Base-by-base conservation (phyloP, 2,888 invertebrate species). In the Keiferia lycopersicella region DNA sequence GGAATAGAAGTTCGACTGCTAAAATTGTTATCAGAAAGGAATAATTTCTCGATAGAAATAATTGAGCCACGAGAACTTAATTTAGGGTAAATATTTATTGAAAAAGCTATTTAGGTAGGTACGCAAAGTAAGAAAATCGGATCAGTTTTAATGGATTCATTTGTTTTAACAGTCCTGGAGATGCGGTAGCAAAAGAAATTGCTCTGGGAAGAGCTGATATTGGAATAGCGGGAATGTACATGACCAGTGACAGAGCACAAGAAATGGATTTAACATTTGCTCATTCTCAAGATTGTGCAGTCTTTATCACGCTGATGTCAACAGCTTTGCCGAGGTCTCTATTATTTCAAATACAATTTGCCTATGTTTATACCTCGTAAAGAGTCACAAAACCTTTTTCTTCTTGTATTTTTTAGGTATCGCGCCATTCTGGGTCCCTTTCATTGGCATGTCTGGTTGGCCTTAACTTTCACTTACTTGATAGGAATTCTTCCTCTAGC, bases 361-460 rank as follows among this genome's bases (percentile, higher is more conserved):
- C 3, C 3, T 8, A 41, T 41, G 11, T 14, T 1, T 14, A 14
- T 14, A 41, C 14, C 41, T 41, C 18, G 0, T n/a, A 48, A 11
- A 10, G 26, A 26, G 12, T 26, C n/a, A n/a, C n/a, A n/a, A n/a
- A n/a, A 26, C 10, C 12, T 26, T 14, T 18, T 38, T 78, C 26
- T 6, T 6, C 3, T 26, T 26, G 3, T 26, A 26, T 26, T 26
- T 26, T 82, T 57, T 78, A 95, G 95, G 74, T 96, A 96, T 79
- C 94, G 96, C 34, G 96, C 96, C 0, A 96, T 96, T 63, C 93
- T 96, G 86, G 96, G 96, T 0, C 96, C 96, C 0, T 96, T 96
- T 74, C 95, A 96, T 71, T 96, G 96, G 95, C 94, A 94, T 18
- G 96, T 96, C 10, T 96, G 96, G 96, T 82, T 96, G 20, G 93